Evolutionary conservation across 2,113 vertebrate genomes (phyloP), one percentile per base, ranked within the genome.

Genomic region (Eubucco bourcierii): DNA sequence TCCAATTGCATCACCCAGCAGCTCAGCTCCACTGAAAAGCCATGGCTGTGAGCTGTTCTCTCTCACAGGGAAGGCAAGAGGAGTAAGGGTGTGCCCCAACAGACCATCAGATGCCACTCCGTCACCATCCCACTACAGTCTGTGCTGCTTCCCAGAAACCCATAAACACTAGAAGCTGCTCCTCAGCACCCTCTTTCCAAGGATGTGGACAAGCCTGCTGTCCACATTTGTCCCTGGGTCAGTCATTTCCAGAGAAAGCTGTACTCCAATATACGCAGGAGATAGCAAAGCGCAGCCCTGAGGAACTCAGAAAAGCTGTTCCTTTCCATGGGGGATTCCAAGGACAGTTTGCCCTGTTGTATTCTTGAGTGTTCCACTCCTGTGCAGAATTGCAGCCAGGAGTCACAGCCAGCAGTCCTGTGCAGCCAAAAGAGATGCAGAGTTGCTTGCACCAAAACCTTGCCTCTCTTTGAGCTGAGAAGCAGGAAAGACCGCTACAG

Each of bases 1-100:
- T 59, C 50, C 50, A 91, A 15, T 2, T 0, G 0, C 29, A 56
- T 8, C 55, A 29, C 50, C 17, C 72, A 46, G 11, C 0, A 0
- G 50, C 60, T 66, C 50, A 80, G 39, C 52, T 55, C 41, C 1
- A 1, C 5, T 70, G 65, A 56, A 89, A 2, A 65, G 29, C 27
- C 56, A 59, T 0, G 1, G 58, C 20, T 5, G 5, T 8, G 27
- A 87, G 44, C n/a, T 72, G 63, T 25, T 50, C n/a, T 25, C 41
- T 81, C 25, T 34, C 60, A 28, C 27, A 60, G 14, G 8, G n/a
- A 4, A 46, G 28, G 18, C 2, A 2, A 19, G 18, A 66, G 15
- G 17, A 73, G 34, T 0, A 0, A 89, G 60, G 52, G 20, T 55
- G 24, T 78, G 80, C 61, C 76, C 88, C 80, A 61, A 72, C 7